Conservation (phyloP, 2,797 vertebrate species). For the Gymnocypris eckloni region DNA sequence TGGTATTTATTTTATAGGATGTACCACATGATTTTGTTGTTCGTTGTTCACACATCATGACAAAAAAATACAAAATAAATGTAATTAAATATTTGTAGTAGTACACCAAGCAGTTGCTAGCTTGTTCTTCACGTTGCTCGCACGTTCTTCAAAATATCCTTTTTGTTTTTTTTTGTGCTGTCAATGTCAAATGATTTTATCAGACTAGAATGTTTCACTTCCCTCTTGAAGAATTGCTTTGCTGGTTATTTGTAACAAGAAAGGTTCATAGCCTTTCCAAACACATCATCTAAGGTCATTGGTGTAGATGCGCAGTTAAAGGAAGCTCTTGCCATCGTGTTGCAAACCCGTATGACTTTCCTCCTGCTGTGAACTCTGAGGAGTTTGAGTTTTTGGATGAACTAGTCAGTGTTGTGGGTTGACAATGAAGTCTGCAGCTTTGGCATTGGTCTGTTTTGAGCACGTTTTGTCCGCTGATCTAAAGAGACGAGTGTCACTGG, state of each 20-base stretch:
- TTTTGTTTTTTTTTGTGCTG: not conserved
- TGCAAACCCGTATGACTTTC: not conserved
- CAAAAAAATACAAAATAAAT: too few species aligned
- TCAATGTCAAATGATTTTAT: not conserved
- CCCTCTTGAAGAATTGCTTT: not conserved
- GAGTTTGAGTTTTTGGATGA: not conserved
- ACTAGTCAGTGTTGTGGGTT: not conserved
- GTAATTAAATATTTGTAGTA: too few species aligned
- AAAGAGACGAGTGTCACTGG: not conserved
- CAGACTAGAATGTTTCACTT: not conserved
- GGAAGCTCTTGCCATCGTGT: not conserved
- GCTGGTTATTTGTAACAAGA: constrained; percentile 5
- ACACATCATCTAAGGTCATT: not conserved
- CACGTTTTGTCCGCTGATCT: constrained; percentile 23
- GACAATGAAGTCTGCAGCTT: not conserved
- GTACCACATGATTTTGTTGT: too few species aligned
- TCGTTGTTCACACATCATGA: too few species aligned
- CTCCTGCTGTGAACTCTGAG: not conserved
- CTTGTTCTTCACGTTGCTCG: too few species aligned
- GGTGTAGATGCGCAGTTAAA: not conserved
- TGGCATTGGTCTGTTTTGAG: not conserved
- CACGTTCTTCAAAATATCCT: too few species aligned
- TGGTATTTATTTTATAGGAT: too few species aligned
- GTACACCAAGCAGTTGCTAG: too few species aligned
- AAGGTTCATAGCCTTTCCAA: not conserved